Base-by-base conservation (phyloP, 2,113 vertebrate genomes). In the Limnothrissa miodon region DNA sequence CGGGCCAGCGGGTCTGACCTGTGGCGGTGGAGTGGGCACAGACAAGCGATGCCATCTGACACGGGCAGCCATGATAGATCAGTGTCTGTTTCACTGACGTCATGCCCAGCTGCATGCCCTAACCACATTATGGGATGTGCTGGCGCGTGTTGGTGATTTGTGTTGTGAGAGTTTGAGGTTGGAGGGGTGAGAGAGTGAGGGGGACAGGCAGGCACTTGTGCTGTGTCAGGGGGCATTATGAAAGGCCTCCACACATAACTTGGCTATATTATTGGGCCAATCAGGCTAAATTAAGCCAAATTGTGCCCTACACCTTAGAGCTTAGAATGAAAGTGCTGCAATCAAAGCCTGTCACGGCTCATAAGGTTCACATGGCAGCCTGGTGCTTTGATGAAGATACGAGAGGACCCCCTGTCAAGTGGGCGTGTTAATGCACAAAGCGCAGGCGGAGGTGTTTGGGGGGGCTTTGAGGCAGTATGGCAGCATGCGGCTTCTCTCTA, bases 141-240 rank as follows among this genome's bases (percentile, higher is more conserved):
- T 90, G 81, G 82, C 36, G 81, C 78, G 81, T 83, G 62, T 56
- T 56, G 80, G 78, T 84, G 87, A 85, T 82, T n/a, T 84, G 84
- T 84, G 80, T 70, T 48, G 78, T 81, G 19, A 19, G 19, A 23
- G 51, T 21, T 15, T 11, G 46, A 13, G 46, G 51, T 23, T 53
- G 51, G 51, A 23, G 51, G 21, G 5, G 0, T 19, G 51, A 23
- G 51, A 5, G 51, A 21, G 19, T 19, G 48, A 51, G 46, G 0
- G 46, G 10, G 46, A 17, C n/a, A 17, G 46, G 15, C 15, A 21
- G 17, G 21, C 51, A 56, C 51, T 56, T 56, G 51, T 56, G 51
- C 19, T 56, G 21, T 56, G 88, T 90, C 88, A 87, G 87, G 90
- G 88, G 81, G 78, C 53, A 85, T 89, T 88, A 84, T 87, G 89